Conservation (phyloP, 1,140 invertebrate genomes). For the Tetramorium parvispinum region DNA sequence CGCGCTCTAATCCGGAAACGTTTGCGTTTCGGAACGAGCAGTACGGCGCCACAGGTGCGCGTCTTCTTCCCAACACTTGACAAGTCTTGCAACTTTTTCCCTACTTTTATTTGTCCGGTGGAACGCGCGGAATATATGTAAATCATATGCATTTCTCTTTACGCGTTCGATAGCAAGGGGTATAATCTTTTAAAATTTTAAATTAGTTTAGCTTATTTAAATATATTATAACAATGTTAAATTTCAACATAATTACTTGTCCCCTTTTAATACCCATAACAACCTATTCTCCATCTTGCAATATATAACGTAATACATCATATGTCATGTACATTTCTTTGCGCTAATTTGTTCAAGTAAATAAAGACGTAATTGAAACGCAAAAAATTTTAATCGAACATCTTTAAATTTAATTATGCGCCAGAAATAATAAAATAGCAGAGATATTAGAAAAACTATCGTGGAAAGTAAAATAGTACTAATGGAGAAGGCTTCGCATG, state of each 20-base stretch:
- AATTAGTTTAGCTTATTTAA: background rate
- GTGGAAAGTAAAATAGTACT: too few species aligned
- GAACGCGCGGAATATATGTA: background rate
- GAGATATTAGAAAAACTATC: background rate
- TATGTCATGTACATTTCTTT: background rate
- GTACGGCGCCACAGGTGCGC: background rate
- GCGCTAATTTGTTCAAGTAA: background rate
- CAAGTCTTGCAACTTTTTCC: background rate
- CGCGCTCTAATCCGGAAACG: slow-evolving; percentile 33
- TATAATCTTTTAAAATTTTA: background rate
- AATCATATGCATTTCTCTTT: background rate
- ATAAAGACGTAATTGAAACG: background rate
- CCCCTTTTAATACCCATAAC: background rate
- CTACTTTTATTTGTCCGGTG: background rate
- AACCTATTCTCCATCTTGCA: background rate
- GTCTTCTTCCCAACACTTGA: background rate
- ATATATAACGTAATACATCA: background rate
- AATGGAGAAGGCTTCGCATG: background rate
- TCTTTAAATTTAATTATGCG: too few species aligned
- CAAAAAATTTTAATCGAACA: background rate
- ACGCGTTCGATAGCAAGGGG: background rate
- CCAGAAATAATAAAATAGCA: background rate
- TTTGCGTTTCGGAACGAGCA: background rate
- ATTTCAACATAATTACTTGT: background rate
- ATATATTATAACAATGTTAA: background rate